Evolutionary conservation across 2,113 vertebrate species (phyloP).

Genomic region (Sturnus vulgaris): DNA sequence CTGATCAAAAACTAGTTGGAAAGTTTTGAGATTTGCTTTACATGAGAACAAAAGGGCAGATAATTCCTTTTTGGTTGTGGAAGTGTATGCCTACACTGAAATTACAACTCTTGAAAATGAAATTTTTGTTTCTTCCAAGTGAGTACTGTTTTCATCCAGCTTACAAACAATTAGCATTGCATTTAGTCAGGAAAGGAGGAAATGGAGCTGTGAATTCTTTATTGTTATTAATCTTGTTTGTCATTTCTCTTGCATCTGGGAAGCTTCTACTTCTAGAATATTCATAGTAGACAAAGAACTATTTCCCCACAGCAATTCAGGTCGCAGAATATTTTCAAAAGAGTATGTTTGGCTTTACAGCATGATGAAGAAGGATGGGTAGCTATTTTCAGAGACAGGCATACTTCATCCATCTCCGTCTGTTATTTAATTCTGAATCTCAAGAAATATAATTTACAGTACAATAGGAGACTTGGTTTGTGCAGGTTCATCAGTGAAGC

Average conservation of each 20-base stretch:
- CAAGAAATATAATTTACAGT: not conserved
- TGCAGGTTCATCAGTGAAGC: constrained; percentile 10
- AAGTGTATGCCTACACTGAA: not conserved
- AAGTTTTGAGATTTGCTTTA: not conserved
- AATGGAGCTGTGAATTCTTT: not conserved
- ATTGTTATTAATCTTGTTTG: not conserved
- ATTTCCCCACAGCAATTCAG: not conserved
- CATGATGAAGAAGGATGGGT: constrained; percentile 29
- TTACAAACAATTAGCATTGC: not conserved
- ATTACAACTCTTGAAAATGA: not conserved
- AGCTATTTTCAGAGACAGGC: constrained; percentile 37
- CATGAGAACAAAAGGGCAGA: not conserved
- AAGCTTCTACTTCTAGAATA: not conserved
- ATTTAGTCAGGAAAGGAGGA: not conserved
- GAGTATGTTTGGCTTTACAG: not conserved
- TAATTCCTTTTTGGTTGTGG: not conserved
- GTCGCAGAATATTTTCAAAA: not conserved
- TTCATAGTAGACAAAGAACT: not conserved
- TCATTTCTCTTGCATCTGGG: not conserved
- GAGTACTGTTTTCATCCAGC: not conserved
- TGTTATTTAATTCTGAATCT: constrained; percentile 33
- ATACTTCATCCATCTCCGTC: not conserved
- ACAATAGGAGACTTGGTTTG: constrained; percentile 12
- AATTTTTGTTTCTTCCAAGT: not conserved
- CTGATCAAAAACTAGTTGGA: not conserved